Base-by-base conservation (phyloP, 2,113 vertebrate genomes). In the Amazona guildingii region DNA sequence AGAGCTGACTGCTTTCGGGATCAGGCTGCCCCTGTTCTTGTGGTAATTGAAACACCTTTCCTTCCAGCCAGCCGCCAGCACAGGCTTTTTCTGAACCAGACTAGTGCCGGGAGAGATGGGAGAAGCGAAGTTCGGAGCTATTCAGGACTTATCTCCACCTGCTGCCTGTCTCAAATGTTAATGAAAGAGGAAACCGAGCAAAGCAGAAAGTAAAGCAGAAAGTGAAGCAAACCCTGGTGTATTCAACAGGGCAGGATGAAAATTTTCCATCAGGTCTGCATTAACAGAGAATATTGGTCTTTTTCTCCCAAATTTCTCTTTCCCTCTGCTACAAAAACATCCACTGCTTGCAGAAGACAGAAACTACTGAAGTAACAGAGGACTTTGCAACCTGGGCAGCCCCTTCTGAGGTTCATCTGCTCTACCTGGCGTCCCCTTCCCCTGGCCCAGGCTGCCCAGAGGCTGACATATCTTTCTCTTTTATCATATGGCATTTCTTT, bases 51-150 rank as follows among this genome's bases (percentile, higher is more conserved):
- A 84, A 64, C 59, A 89, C 67, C 57, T 83, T 85, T 90, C 51
- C 52, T 91, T 61, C 24, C 54, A 83, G 83, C 54, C 54, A 83
- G 59, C 41, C 31, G 92, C 46, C 86, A 88, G 35, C 2, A 1
- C 19, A 63, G 48, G 61, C 44, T 57, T 93, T 92, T 67, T 77
- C 46, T 88, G 70, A 85, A 83, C 48, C 67, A 4, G 17, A 19
- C 62, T 39, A 75, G 35, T 2, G 8, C 74, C 35, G 57, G 62
- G 52, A 77, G 67, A 75, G 74, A 67, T 79, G 69, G 61, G 39
- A 95, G 59, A 95, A 87, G n/a, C 24, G 59, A 90, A 95, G 44
- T 90, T 95, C 52, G 70, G 37, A 82, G 41, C 59, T 82, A 46
- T 90, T 94, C 74, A 68, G 37, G 28, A 73, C 37, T 87, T 83